Conservation (phyloP, 2,888 invertebrate genomes). For the Malthinus flaveolus region DNA sequence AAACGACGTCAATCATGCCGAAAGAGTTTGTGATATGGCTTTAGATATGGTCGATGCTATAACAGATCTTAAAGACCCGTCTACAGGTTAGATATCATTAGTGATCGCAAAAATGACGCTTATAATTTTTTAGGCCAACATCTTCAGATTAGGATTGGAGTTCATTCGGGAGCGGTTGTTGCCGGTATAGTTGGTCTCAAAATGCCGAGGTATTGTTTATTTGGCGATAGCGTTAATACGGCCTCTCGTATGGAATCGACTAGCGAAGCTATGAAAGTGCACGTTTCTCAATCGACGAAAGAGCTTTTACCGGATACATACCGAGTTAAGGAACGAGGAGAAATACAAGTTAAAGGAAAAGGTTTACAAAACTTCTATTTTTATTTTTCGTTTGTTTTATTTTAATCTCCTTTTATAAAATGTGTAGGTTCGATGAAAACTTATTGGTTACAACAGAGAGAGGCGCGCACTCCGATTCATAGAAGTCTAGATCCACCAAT, state of each 20-base stretch:
- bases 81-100: slow-evolving; percentile 67
- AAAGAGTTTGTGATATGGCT: slow-evolving; percentile 93
- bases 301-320: slow-evolving; percentile 75
- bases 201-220: slow-evolving; percentile 87
- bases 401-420: neutral
- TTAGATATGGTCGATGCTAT: slow-evolving; percentile 95
- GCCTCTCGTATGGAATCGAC: slow-evolving; percentile 94
- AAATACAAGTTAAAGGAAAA: slow-evolving; percentile 90
- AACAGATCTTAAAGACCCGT: slow-evolving; percentile 88
- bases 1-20: slow-evolving; percentile 86
- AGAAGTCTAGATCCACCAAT: slow-evolving; percentile 39
- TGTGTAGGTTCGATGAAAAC: slow-evolving; percentile 80
- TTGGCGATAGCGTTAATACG: slow-evolving; percentile 90
- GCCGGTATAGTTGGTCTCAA: slow-evolving; percentile 93
- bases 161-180: slow-evolving; percentile 90
- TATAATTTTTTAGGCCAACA: slow-evolving; percentile 66
- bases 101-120: neutral
- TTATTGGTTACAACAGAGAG: slow-evolving; percentile 80
- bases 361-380: slow-evolving; percentile 56
- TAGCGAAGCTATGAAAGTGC: slow-evolving; percentile 90
- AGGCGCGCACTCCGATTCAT: slow-evolving; percentile 62
- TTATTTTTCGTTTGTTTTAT: neutral
- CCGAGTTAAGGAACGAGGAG: slow-evolving; percentile 76
- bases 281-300: slow-evolving; percentile 88
- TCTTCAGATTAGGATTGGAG: slow-evolving; percentile 81